phyloP scores from a whole-genome alignment of 2,888 invertebrate genomes.

The Diaprepes abbreviatus region DNA sequence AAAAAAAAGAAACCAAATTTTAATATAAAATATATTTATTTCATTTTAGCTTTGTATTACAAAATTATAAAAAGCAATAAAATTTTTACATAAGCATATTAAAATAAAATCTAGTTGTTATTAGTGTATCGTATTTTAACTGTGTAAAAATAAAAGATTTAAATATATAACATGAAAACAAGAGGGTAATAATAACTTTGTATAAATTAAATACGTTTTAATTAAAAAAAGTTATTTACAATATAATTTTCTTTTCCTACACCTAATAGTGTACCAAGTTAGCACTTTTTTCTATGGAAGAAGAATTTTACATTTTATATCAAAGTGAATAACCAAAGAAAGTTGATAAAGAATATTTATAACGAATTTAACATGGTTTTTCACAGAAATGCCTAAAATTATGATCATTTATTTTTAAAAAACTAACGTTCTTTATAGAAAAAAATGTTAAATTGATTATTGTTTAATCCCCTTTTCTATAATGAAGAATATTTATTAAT shows the following conservation, averaged over 20 bases:
- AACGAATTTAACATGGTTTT: too few species aligned
- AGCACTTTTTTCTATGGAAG: not conserved
- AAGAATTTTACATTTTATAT: too few species aligned
- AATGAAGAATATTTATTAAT: too few species aligned
- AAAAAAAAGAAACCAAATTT: not conserved
- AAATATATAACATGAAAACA: slow-evolving; percentile 15
- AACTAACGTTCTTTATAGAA: too few species aligned
- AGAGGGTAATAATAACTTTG: not conserved
- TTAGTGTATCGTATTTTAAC: slow-evolving; percentile 7
- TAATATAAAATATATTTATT: slow-evolving; percentile 18
- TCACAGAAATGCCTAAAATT: too few species aligned
- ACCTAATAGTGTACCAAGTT: not conserved
- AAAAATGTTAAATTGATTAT: too few species aligned
- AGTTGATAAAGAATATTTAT: too few species aligned
- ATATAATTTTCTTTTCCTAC: not conserved
- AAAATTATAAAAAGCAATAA: slow-evolving; percentile 24
- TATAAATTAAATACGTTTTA: slow-evolving; percentile 15
- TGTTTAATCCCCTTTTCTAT: too few species aligned
- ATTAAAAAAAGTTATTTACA: slow-evolving; percentile 5
- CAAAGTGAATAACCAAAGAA: too few species aligned
- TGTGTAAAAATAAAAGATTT: slow-evolving; percentile 19
- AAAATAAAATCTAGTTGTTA: not conserved
- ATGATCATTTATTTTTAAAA: too few species aligned
- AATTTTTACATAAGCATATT: slow-evolving; percentile 1
- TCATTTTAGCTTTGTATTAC: slow-evolving; percentile 21